Base-by-base conservation (phyloP, 2,797 vertebrate genomes). In the Phrynocephalus forsythii region DNA sequence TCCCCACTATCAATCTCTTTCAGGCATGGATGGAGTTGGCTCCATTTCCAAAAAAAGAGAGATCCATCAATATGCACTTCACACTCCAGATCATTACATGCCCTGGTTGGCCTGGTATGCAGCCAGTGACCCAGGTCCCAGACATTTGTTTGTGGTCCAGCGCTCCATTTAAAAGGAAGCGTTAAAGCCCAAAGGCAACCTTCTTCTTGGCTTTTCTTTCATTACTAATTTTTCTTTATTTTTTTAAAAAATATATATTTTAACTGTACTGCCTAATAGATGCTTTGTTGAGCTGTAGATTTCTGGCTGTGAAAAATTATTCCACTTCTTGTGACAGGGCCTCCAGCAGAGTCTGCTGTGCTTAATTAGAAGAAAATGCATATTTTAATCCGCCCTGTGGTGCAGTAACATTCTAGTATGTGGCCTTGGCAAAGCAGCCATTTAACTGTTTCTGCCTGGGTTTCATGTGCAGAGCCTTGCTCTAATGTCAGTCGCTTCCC, bases 331-430 rank as follows among this genome's bases (percentile, higher is more conserved):
- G 93, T 96, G 97, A 97, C 96, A 97, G 95, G 96, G 95, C 95
- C 93, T 84, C 97, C 94, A 86, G 95, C 96, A 96, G 97, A 95
- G 94, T 96, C 95, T 44, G 93, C 95, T 96, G 86, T 96, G 96
- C 96, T 97, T 96, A 96, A 97, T 97, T 97, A 97, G 95, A 95
- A 95, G 95, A 94, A 96, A 96, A 96, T 92, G 96, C 96, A 95
- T 96, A 97, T 97, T 97, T 96, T 96, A 97, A 97, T 97, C 96
- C 93, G 86, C 96, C 96, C 96, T 78, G 93, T 93, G 94, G 97
- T 95, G 96, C 94, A 94, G 95, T 95, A 95, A 95, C 95, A 96
- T 97, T 96, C 96, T 92, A 91, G 93, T 95, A 92, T 86, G 95
- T 94, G 94, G 95, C 96, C 96, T 96, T 97, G 96, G 96, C 96